Evolutionary conservation across 2,888 invertebrate genomes (phyloP).

Genomic region (Agapostemon virescens): DNA sequence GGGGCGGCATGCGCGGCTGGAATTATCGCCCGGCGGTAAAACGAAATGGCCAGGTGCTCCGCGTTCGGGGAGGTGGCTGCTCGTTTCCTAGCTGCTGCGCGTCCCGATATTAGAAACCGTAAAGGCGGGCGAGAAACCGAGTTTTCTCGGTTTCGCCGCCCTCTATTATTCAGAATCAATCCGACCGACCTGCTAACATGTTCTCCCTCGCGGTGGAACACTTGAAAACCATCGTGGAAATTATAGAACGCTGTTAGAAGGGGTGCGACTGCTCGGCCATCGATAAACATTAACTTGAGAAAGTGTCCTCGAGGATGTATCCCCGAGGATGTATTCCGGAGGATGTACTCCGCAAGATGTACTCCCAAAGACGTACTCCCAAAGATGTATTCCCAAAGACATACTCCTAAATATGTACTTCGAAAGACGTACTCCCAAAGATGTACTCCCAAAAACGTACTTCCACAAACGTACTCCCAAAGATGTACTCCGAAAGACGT

Average conservation of each 20-base stretch:
- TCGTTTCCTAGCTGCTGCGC: slow-evolving; percentile 3
- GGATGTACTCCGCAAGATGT: no score
- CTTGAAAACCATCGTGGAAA: background rate
- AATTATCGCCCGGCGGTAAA: slow-evolving; percentile 67
- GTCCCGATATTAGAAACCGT: slow-evolving; percentile 73
- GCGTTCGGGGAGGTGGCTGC: slow-evolving; percentile 22
- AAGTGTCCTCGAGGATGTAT: background rate
- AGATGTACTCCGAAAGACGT: no score
- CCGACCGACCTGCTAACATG: slow-evolving; percentile 66
- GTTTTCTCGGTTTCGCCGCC: slow-evolving; percentile 68
- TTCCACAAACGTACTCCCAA: no score
- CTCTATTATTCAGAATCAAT: slow-evolving; percentile 78
- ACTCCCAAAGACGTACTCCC: background rate
- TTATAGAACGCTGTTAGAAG: background rate
- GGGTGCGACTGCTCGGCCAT: background rate
- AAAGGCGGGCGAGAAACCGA: slow-evolving; percentile 63
- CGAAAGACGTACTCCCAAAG: no score
- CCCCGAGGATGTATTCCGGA: no score
- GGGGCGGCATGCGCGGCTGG: background rate
- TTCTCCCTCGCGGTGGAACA: background rate
- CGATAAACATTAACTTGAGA: background rate
- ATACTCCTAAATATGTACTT: no score
- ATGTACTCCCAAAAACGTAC: no score
- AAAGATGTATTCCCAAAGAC: no score
- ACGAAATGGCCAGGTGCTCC: slow-evolving; percentile 23